Evolutionary conservation across 2,113 vertebrate species (phyloP).

Genomic region (Limnothrissa miodon): DNA sequence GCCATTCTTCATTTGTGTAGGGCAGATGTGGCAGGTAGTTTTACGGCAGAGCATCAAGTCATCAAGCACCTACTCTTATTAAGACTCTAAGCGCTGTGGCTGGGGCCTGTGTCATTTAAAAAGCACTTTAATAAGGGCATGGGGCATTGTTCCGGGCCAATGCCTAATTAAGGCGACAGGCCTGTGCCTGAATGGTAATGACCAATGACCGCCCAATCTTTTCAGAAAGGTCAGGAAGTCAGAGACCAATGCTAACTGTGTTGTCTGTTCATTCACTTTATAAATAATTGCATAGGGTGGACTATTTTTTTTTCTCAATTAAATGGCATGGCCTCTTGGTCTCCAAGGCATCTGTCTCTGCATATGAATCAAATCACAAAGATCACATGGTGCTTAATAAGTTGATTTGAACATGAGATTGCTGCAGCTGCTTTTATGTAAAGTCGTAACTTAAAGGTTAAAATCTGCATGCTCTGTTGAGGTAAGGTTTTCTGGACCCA

Average conservation of each 20-base stretch:
- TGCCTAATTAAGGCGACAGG: conserved; percentile 39
- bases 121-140: conserved; percentile 40
- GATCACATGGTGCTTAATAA: neutral
- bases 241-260: conserved; percentile 21
- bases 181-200: conserved; percentile 14
- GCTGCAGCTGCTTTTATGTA: neutral
- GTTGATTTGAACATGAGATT: conserved; percentile 1
- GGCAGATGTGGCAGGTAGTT: neutral
- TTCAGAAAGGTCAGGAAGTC: conserved; percentile 45
- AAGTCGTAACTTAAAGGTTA: conserved; percentile 22
- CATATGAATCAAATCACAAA: neutral
- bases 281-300: neutral
- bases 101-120: conserved; percentile 11
- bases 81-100: neutral
- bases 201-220: conserved; percentile 31
- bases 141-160: conserved; percentile 30
- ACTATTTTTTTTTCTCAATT: conserved; percentile 1
- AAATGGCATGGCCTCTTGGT: conserved; percentile 13
- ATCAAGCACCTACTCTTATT: conserved; percentile 13
- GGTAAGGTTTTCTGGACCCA: neutral
- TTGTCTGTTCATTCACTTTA: conserved; percentile 8
- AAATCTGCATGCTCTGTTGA: neutral
- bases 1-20: conserved; percentile 5
- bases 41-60: neutral
- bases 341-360: conserved; percentile 24